Base-by-base conservation (phyloP, 1,140 invertebrate species). In the Nasonia giraulti region DNA sequence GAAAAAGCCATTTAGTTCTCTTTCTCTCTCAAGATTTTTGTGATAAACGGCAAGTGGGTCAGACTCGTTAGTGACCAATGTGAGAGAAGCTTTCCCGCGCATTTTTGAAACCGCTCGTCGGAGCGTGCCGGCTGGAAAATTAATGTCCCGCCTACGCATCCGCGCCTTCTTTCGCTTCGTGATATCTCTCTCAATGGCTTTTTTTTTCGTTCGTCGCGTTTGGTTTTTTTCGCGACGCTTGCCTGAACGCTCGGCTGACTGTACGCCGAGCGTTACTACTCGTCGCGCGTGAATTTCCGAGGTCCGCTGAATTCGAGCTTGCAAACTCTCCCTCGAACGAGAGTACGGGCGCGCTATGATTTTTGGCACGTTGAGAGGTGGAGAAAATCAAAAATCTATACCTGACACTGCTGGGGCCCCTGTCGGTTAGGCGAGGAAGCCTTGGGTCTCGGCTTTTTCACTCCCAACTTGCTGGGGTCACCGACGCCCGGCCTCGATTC, bases 381-480 rank as follows among this genome's bases (percentile, higher is more conserved):
- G 0, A 10, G 1, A 44, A 10, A 11, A 8, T 44, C 0, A 44
- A 8, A 44, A 44, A 44, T 44, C 8, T 44, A 94, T 91, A 96
- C 96, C 94, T 96, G 95, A 91, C 96, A 97, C 90, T 96, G 96
- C 89, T 97, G 96, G 77, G 96, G 96, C 78, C 96, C 96, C 92
- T 96, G 96, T 82, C 96, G 93, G 90, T 96, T 97, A 33, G 96
- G 96, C 50, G 96, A 96, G 40, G 96, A 95, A 86, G 96, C 94
- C 91, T 97, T 97, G 5, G 95, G 95, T 85, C 96, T 94, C 87
- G 95, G 94, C 90, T 96, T 96, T 90, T 95, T 96, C n/a, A 94
- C 93, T 27, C 92, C 92, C 80, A 93, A 90, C 87, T 93, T 93
- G 33, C 89, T 91, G 79, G 90, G 92, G 89, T 93, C 92, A 14